Evolutionary conservation across 2,113 vertebrate genomes (phyloP).

Genomic region (Macrotus californicus): DNA sequence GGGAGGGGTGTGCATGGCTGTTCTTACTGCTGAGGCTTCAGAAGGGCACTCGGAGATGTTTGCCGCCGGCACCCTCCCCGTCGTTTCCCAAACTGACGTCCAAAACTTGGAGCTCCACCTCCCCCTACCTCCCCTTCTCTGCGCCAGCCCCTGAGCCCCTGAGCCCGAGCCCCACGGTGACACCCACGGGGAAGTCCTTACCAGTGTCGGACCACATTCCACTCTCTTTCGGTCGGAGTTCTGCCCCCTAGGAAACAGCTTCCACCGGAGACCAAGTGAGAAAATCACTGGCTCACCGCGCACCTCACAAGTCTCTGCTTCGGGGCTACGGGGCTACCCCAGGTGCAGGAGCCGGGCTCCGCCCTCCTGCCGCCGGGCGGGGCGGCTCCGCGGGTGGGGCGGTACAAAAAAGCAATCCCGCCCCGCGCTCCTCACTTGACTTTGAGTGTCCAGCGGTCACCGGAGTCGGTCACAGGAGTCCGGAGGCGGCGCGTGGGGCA

Average conservation of each 20-base stretch:
- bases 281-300: rapidly evolving
- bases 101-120: neutral
- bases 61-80: neutral
- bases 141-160: neutral
- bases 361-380: neutral
- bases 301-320: rapidly evolving
- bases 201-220: neutral
- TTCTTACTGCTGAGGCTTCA: neutral
- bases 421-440: constrained; percentile 43
- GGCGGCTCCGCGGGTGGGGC: constrained; percentile 8
- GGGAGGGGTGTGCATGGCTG: neutral
- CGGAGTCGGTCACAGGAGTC: neutral
- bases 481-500: constrained; percentile 48
- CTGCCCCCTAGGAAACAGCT: neutral
- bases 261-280: neutral
- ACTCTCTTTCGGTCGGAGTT: neutral
- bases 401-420: constrained; percentile 56
- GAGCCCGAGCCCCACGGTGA: neutral
- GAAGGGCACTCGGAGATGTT: neutral
- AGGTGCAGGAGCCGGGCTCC: constrained; percentile 20
- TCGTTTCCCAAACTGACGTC: neutral
- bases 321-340: neutral
- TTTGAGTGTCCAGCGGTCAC: constrained; percentile 23
- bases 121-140: neutral
- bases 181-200: neutral